phyloP scores from a whole-genome alignment of 2,113 vertebrate genomes.

The Myotis brandtii region DNA sequence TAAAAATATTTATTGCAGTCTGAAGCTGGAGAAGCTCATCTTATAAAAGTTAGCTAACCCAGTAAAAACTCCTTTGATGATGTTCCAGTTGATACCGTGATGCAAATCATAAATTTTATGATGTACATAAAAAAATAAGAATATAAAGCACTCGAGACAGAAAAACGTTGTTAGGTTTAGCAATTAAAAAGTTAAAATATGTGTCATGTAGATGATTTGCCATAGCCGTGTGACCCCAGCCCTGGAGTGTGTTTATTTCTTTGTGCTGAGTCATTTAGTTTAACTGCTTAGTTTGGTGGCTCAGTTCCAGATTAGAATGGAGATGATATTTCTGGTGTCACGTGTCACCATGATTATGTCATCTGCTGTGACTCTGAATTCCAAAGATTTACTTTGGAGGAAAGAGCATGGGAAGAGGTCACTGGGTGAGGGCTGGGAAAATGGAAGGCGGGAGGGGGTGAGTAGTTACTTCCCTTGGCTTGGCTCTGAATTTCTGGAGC shows the following conservation, averaged over 20 bases:
- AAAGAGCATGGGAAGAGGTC: background rate
- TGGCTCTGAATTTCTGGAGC: background rate
- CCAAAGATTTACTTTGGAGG: background rate
- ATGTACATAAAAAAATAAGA: background rate
- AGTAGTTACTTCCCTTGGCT: background rate
- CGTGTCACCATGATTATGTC: background rate
- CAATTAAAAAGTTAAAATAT: slow-evolving; percentile 8
- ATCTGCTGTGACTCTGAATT: background rate
- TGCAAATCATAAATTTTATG: slow-evolving; percentile 26
- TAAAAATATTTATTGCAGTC: background rate
- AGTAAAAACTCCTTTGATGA: background rate
- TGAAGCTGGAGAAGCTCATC: background rate
- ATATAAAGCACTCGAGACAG: background rate
- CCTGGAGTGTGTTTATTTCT: background rate
- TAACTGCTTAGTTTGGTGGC: background rate
- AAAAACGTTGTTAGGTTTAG: background rate
- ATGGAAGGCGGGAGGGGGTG: background rate
- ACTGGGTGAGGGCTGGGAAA: background rate
- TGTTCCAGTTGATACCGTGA: background rate
- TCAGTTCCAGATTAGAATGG: background rate
- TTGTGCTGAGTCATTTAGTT: background rate
- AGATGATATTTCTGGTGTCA: slow-evolving; percentile 25
- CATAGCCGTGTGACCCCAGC: background rate
- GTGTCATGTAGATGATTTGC: background rate
- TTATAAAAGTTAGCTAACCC: background rate